These are phyloP conservation scores for Sebastiscus albofasciatus DNA, from an alignment of 2,797 vertebrate genomes.

Conservation along the genomic window DNA sequence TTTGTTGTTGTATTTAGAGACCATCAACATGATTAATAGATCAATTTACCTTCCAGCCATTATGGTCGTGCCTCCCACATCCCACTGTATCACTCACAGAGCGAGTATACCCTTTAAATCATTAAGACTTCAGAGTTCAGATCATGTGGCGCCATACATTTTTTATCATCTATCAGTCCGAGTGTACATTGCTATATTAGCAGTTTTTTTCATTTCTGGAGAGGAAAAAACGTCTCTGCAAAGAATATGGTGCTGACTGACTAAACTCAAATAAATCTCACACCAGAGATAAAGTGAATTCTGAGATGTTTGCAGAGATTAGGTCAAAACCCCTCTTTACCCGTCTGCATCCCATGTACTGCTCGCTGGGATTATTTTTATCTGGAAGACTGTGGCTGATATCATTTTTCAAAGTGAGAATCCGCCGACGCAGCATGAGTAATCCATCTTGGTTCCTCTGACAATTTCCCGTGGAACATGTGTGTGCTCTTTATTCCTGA, in stretches of 20 bases:
- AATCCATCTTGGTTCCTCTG: constrained; percentile 86
- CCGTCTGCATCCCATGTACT: constrained; percentile 62
- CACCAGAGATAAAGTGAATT: constrained; percentile 70
- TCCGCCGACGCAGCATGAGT: constrained; percentile 82
- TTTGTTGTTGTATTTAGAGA: constrained; percentile 35
- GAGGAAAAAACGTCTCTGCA: neutral
- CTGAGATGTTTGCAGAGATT: constrained; percentile 79
- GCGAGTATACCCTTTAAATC: constrained; percentile 9
- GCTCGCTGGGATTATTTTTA: constrained; percentile 82
- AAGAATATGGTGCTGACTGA: constrained; percentile 29
- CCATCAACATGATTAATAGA: constrained; percentile 46
- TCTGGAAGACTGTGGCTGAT: constrained; percentile 79
- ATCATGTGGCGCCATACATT: neutral
- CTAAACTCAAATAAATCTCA: constrained; percentile 67
- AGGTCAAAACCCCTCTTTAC: constrained; percentile 71
- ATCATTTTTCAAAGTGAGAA: constrained; percentile 87
- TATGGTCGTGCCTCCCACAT: neutral
- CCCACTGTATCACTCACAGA: constrained; percentile 1
- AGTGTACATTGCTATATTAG: constrained; percentile 32
- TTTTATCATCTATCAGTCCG: constrained; percentile 12
- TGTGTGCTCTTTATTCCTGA: constrained; percentile 84
- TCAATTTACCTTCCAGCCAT: constrained; percentile 38
- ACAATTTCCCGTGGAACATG: constrained; percentile 81
- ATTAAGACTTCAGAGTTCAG: constrained; percentile 1
- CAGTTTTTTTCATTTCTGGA: constrained; percentile 13